These are phyloP conservation scores for Pelecanoides urinatrix DNA, from an alignment of 2,113 vertebrate genomes.

Conservation along the genomic window DNA sequence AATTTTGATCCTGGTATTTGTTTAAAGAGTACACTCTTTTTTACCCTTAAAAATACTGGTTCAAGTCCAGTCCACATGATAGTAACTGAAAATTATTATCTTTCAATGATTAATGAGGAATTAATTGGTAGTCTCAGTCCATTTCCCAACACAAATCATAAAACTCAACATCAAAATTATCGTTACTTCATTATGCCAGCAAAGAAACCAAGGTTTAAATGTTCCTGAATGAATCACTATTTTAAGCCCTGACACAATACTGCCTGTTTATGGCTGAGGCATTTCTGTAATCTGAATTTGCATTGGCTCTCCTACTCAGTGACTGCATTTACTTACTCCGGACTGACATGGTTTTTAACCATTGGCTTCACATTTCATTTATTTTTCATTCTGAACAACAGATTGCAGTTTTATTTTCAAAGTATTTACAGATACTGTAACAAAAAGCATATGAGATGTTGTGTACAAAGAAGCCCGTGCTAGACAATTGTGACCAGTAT, in stretches of 20 bases:
- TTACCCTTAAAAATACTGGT: neutral
- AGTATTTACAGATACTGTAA: neutral
- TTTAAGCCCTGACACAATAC: neutral
- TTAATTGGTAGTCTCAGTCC: neutral
- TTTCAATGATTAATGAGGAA: neutral
- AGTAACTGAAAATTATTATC: neutral
- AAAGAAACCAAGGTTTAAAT: neutral
- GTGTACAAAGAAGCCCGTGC: neutral
- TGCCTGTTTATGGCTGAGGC: neutral
- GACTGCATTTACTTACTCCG: neutral
- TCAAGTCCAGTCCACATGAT: neutral
- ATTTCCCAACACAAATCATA: neutral
- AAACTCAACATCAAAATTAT: neutral
- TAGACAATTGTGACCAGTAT: neutral
- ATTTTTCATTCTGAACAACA: neutral
- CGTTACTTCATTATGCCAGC: neutral
- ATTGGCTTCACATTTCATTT: neutral
- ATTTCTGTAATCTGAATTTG: neutral
- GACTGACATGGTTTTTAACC: neutral
- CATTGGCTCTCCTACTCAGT: neutral
- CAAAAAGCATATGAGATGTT: neutral
- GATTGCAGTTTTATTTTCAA: neutral
- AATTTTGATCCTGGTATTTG: neutral
- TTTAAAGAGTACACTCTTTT: neutral
- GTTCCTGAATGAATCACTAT: neutral